These are phyloP conservation scores for Myotis myotis DNA, from an alignment of 2,797 vertebrate genomes.

Conservation along the genomic window DNA sequence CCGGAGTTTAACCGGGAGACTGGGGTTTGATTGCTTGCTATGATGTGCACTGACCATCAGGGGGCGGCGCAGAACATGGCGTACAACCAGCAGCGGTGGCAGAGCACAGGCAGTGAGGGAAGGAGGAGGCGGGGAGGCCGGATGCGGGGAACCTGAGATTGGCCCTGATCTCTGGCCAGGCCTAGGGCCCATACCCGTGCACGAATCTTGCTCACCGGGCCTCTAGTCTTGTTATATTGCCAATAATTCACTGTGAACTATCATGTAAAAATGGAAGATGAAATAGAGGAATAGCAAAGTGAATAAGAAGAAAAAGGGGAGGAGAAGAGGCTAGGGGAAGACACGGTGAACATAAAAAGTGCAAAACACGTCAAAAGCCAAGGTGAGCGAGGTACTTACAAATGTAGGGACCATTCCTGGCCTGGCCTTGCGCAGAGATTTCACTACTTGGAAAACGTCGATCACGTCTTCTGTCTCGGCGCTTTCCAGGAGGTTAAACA, in stretches of 20 bases:
- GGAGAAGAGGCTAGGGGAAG: too few species aligned
- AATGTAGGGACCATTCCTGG: slow-evolving; percentile 86
- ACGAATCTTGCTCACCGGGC: accelerated
- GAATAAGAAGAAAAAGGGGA: not conserved
- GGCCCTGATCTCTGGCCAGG: too few species aligned
- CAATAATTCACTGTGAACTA: not conserved
- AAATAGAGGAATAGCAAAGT: not conserved
- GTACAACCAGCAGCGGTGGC: too few species aligned
- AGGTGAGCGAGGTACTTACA: slow-evolving; percentile 86
- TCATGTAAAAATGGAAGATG: not conserved
- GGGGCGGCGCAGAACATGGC: too few species aligned
- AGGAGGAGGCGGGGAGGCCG: too few species aligned
- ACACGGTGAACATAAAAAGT: accelerated
- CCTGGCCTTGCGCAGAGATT: slow-evolving; percentile 91
- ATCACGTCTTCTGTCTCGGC: slow-evolving; percentile 91
- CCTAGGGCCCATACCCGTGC: too few species aligned
- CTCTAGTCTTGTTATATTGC: too few species aligned
- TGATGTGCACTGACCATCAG: too few species aligned
- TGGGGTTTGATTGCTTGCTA: too few species aligned
- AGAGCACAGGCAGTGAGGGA: too few species aligned
- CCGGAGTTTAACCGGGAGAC: too few species aligned
- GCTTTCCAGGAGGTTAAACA: slow-evolving; percentile 94
- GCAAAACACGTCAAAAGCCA: accelerated
- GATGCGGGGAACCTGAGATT: too few species aligned
- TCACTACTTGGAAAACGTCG: slow-evolving; percentile 94